Percentiles rank a stretch among this genome's conserved stretches.
These are phyloP conservation scores for Gryon sp. DNA, from an alignment of 1,140 invertebrate genomes.

Conservation along the genomic window DNA sequence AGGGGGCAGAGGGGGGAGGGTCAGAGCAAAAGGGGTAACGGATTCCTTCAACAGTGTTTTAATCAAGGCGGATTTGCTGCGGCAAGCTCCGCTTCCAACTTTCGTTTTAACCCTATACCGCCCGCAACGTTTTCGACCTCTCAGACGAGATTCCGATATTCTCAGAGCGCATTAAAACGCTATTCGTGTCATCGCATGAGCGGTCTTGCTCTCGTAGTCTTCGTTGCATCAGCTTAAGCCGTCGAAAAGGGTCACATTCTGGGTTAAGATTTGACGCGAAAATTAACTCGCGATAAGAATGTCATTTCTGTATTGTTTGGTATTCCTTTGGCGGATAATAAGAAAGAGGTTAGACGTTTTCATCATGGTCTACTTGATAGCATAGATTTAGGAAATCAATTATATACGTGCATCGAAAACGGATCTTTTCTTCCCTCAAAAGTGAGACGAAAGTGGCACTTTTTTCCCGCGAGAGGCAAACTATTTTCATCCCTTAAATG, in stretches of 20 bases:
- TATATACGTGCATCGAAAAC: too few species aligned
- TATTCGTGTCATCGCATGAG: conserved; percentile 66
- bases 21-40: conserved; percentile 59
- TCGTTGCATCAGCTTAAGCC: conserved; percentile 48
- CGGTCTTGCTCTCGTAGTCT: conserved; percentile 57
- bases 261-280: conserved; percentile 47
- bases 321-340: too few species aligned
- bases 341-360: too few species aligned
- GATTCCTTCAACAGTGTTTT: conserved; percentile 65
- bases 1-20: conserved; percentile 50
- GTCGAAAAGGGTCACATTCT: conserved; percentile 46
- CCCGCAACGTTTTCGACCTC: conserved; percentile 64
- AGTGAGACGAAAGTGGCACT: too few species aligned
- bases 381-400: too few species aligned
- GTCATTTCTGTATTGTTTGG: conserved; percentile 21
- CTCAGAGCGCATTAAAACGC: conserved; percentile 69
- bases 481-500: too few species aligned
- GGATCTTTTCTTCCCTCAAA: too few species aligned
- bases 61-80: conserved; percentile 80
- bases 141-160: conserved; percentile 65
- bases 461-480: too few species aligned
- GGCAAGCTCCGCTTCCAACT: conserved; percentile 78
- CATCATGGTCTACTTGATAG: too few species aligned
- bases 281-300: conserved; percentile 44
- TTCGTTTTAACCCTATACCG: conserved; percentile 76